phyloP scores from a whole-genome alignment of 2,113 vertebrate species.

The Poeciliopsis retropinna region DNA sequence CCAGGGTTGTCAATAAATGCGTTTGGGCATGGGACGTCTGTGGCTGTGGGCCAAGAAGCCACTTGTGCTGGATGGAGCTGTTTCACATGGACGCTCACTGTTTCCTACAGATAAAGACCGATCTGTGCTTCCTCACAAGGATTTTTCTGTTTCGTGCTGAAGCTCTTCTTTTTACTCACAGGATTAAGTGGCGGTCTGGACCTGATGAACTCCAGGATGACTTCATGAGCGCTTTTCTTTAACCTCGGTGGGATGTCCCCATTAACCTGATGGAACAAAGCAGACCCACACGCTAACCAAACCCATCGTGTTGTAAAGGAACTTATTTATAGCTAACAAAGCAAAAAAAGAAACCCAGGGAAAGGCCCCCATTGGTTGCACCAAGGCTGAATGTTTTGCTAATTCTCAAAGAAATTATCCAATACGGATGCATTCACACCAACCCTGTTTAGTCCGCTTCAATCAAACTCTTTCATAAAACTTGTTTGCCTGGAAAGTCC shows the following conservation, averaged over 20 bases:
- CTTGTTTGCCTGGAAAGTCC: too few relatives aligned
- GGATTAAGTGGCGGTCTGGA: constrained; percentile 97
- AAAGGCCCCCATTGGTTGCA: not conserved
- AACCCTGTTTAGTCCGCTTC: too few relatives aligned
- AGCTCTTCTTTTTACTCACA: constrained; percentile 75
- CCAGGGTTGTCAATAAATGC: not conserved
- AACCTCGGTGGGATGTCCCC: constrained; percentile 93
- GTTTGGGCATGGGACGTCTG: not conserved
- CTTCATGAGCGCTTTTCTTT: constrained; percentile 98
- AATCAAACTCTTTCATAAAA: too few relatives aligned
- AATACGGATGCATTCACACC: not conserved
- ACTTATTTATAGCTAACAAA: too few relatives aligned
- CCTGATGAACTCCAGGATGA: constrained; percentile 98
- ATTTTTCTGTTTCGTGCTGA: not conserved
- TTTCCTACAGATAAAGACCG: not conserved
- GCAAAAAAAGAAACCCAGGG: too few relatives aligned
- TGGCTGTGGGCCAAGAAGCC: not conserved
- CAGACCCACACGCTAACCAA: not conserved
- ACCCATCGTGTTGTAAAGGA: not conserved
- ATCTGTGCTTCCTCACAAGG: not conserved
- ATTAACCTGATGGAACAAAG: constrained; percentile 82
- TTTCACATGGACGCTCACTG: not conserved
- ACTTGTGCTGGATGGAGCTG: not conserved
- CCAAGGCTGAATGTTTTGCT: too few relatives aligned
- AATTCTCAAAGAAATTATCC: not conserved